A percentile compares a stretch with the other conserved stretches of the same genome.
Conservation (phyloP, 2,113 vertebrate genomes). For the Melanerpes aurifrons region DNA sequence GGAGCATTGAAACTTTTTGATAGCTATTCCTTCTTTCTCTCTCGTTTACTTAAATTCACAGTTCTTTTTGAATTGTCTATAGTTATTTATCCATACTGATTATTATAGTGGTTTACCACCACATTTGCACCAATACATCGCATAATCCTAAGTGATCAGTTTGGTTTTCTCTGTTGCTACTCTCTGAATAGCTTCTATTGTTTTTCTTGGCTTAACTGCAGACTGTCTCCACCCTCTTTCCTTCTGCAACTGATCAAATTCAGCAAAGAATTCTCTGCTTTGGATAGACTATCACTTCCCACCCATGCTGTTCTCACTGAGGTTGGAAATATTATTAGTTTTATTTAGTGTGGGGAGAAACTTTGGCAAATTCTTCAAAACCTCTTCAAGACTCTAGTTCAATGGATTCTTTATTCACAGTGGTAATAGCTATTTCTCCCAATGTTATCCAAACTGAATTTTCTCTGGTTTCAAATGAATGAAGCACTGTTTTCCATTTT, state of each 20-base stretch:
- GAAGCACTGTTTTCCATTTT: conserved; percentile 6
- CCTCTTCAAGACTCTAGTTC: conserved; percentile 11
- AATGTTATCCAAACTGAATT: not conserved
- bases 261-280: not conserved
- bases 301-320: conserved; percentile 34
- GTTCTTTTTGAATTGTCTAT: not conserved
- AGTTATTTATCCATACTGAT: not conserved
- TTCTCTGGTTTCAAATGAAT: not conserved
- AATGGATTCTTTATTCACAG: conserved; percentile 42
- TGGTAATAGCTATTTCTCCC: not conserved
- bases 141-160: not conserved
- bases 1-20: not conserved
- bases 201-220: conserved; percentile 23
- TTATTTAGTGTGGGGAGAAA: conserved; percentile 14
- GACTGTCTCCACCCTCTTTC: conserved; percentile 4
- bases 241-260: conserved; percentile 27
- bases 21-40: not conserved
- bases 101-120: not conserved
- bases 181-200: not conserved
- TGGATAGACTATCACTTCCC: conserved; percentile 19
- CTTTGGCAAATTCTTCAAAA: conserved; percentile 39
- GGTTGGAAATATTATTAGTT: conserved; percentile 33
- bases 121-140: not conserved
- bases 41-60: not conserved
- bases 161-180: not conserved